phyloP scores from a whole-genome alignment of 2,113 vertebrate species.

The Phalacrocorax carbo region DNA sequence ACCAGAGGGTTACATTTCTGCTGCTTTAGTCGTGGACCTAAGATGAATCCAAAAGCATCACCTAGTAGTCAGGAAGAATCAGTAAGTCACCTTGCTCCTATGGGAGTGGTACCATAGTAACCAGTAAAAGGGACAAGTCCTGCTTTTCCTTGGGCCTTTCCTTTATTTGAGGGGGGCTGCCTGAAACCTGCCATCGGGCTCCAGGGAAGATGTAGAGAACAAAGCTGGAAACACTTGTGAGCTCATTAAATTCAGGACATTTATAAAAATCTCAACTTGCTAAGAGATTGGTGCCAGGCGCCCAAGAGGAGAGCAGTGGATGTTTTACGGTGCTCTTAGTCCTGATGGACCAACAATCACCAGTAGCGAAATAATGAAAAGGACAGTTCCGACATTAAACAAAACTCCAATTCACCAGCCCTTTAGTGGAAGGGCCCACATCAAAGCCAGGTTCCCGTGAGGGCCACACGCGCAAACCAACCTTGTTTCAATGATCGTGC shows the following conservation, averaged over 20 bases:
- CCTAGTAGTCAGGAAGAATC: fast-evolving
- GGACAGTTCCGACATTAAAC: neutral
- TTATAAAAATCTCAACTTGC: neutral
- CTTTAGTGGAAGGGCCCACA: neutral
- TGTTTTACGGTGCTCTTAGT: neutral
- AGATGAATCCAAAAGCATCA: neutral
- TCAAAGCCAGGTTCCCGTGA: neutral
- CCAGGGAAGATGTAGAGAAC: neutral
- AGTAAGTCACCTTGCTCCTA: neutral
- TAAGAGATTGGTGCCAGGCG: neutral
- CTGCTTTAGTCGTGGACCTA: neutral
- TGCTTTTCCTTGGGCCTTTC: neutral
- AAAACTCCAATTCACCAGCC: neutral
- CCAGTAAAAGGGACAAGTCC: fast-evolving
- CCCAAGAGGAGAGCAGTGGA: fast-evolving
- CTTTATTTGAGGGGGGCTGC: neutral
- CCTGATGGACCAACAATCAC: neutral
- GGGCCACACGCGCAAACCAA: neutral
- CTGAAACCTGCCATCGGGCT: neutral
- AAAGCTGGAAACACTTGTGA: neutral
- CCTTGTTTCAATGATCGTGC: neutral
- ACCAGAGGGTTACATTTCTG: neutral
- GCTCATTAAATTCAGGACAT: neutral
- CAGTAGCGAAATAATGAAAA: neutral
- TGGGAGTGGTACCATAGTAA: neutral